Evolutionary conservation across 2,113 vertebrate genomes (phyloP), one percentile per base, ranked within the genome.

Genomic region (Acanthochromis polyacanthus): DNA sequence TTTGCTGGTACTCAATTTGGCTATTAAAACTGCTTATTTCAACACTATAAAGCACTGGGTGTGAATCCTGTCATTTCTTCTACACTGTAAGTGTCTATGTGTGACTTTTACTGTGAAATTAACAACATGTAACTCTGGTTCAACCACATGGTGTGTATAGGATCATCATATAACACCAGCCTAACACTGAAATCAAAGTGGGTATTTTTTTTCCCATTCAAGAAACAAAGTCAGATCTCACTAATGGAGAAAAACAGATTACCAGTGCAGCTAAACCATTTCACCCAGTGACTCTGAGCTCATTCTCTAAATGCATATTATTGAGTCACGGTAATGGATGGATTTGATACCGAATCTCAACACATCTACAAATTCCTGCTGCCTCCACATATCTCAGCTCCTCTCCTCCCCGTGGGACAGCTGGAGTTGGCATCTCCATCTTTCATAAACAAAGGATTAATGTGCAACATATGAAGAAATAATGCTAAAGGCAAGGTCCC

Each of bases 391-490:
- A 80, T 67, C 71, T 23, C 40, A 16, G 53, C 23, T 78, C 71
- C 51, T 62, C 67, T 63, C 78, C 63, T 71, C 43, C 84, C 65
- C 15, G 65, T 76, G 80, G 72, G 82, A 89, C 66, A 57, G 73
- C 78, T 70, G 79, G 43, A 79, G 67, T 69, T 86, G 75, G 75
- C 85, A 80, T 88, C 78, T 82, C 45, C 25, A 61, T 78, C 66
- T 89, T 90, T 81, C 82, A 89, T 90, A 92, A 91, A 90, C 89
- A 90, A 74, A 83, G 85, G 81, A 90, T 93, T 86, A 90, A 81
- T 73, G 79, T 68, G 71, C 55, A 89, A 78, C 86, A 87, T 85
- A 83, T 86, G 80, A 88, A 78, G 84, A 82, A 80, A 84, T 75
- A 45, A 81, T 45, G 82, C 77, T 81, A 20, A 68, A 46, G 81